These are phyloP conservation scores for Apodemia hepburni DNA, from an alignment of 2,888 invertebrate species.

Conservation along the genomic window DNA sequence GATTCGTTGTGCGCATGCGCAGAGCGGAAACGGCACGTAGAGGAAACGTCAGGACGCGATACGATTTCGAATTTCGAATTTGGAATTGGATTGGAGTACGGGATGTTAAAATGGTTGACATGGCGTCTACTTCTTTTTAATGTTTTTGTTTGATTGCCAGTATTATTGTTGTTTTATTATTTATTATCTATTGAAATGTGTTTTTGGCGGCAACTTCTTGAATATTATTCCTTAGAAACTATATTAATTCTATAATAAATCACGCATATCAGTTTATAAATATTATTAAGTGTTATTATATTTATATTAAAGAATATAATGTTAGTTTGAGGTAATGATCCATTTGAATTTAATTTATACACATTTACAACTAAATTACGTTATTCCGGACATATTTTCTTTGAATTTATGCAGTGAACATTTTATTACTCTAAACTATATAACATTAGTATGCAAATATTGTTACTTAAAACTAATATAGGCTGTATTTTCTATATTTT, in stretches of 20 bases:
- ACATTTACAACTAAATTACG: conserved; percentile 40
- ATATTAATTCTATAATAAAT: background rate
- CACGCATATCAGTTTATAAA: background rate
- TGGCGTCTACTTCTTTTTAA: conserved; percentile 53
- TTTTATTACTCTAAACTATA: background rate
- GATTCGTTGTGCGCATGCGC: conserved; percentile 67
- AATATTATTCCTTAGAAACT: background rate
- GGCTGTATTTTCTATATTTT: background rate
- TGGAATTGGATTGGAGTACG: conserved; percentile 52
- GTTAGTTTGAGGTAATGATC: background rate
- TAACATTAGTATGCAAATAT: background rate
- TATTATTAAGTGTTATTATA: background rate
- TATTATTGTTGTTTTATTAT: conserved; percentile 27
- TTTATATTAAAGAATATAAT: background rate
- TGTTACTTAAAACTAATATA: conserved; percentile 3
- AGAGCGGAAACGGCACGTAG: conserved; percentile 70
- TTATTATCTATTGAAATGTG: conserved; percentile 35
- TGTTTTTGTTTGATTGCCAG: conserved; percentile 25
- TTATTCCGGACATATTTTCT: conserved; percentile 43
- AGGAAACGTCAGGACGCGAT: conserved; percentile 69
- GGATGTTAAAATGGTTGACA: conserved; percentile 60
- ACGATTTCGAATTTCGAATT: conserved; percentile 76
- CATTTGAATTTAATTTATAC: background rate
- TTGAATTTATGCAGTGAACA: conserved; percentile 14
- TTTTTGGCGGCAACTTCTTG: conserved; percentile 35